Evolutionary conservation across 2,888 invertebrate species (phyloP).

Genomic region (Podotricha telesiphe): DNA sequence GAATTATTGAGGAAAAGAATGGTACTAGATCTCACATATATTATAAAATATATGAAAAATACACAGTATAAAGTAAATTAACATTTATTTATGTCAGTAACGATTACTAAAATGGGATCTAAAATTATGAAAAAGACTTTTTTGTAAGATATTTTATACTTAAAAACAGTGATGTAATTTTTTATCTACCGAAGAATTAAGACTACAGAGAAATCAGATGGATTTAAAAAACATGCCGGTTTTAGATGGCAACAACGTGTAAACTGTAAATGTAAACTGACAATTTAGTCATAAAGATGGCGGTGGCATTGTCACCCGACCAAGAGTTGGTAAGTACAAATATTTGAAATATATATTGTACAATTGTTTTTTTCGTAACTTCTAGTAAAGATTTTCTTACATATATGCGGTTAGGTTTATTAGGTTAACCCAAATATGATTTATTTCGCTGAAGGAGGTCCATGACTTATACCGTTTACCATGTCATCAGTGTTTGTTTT

Average conservation of each 20-base stretch:
- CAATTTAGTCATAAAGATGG: constrained; percentile 75
- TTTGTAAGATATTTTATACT: too few species aligned
- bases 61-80: too few species aligned
- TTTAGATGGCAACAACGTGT: neutral
- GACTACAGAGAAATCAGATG: too few species aligned
- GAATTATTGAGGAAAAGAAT: too few species aligned
- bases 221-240: too few species aligned
- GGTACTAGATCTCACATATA: too few species aligned
- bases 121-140: too few species aligned
- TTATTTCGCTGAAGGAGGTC: neutral
- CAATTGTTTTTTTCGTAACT: neutral
- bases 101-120: too few species aligned
- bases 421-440: neutral
- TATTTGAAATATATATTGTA: constrained; percentile 45
- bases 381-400: neutral
- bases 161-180: too few species aligned
- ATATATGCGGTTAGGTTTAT: neutral
- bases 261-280: constrained; percentile 24
- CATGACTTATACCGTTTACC: constrained; percentile 57
- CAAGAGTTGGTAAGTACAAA: constrained; percentile 88
- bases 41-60: too few species aligned
- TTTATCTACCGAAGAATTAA: too few species aligned
- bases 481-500: constrained; percentile 83
- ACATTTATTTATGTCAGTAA: too few species aligned
- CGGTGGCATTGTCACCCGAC: constrained; percentile 89